These are phyloP conservation scores for Caenorhabditis sinica DNA, from an alignment of 2,888 invertebrate genomes.

Conservation along the genomic window DNA sequence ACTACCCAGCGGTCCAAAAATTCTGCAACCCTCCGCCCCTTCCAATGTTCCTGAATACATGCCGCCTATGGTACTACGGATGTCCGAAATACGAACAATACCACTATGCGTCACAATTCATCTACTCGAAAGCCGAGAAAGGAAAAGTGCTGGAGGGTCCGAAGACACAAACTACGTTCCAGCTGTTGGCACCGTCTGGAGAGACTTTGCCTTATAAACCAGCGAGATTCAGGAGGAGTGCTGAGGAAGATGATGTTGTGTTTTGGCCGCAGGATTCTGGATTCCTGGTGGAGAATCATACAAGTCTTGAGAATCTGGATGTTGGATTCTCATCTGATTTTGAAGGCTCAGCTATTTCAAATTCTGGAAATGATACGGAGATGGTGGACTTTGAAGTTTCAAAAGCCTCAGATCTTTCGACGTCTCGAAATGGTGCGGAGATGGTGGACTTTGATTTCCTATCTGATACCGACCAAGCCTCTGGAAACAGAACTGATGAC, in stretches of 20 bases:
- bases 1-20: slow-evolving; percentile 78
- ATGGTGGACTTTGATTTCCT: slow-evolving; percentile 13
- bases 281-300: neutral
- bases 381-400: too few relatives aligned
- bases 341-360: too few relatives aligned
- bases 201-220: slow-evolving; percentile 68
- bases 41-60: slow-evolving; percentile 80
- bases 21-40: slow-evolving; percentile 81
- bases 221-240: neutral
- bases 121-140: slow-evolving; percentile 81
- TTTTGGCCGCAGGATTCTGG: slow-evolving; percentile 37
- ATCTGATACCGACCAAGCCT: too few relatives aligned
- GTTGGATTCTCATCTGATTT: too few relatives aligned
- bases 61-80: slow-evolving; percentile 79
- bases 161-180: slow-evolving; percentile 63
- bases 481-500: too few relatives aligned
- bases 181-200: slow-evolving; percentile 68
- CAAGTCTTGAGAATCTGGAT: too few relatives aligned
- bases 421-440: neutral
- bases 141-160: slow-evolving; percentile 78
- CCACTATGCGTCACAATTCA: slow-evolving; percentile 80
- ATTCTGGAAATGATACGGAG: too few relatives aligned
- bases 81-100: slow-evolving; percentile 80
- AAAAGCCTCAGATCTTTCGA: too few relatives aligned
- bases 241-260: slow-evolving; percentile 35